phyloP scores from a whole-genome alignment of 1,140 invertebrate species.

The Anthonomus grandis region DNA sequence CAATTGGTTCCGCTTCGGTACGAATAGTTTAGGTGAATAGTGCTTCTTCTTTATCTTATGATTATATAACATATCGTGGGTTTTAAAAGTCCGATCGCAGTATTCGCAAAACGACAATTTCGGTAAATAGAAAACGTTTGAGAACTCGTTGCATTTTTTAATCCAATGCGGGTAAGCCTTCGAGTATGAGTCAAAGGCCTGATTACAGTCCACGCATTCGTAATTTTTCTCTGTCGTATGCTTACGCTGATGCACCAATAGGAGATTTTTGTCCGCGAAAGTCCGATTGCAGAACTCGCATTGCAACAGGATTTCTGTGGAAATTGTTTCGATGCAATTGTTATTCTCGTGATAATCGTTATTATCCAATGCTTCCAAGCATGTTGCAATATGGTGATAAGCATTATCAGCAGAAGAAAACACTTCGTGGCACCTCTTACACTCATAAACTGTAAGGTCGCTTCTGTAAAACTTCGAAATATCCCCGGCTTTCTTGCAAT shows the following conservation, averaged over 20 bases:
- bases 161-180: slow-evolving; percentile 54
- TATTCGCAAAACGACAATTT: slow-evolving; percentile 48
- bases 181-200: slow-evolving; percentile 51
- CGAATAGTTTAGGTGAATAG: slow-evolving; percentile 39
- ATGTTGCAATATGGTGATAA: slow-evolving; percentile 34
- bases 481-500: slow-evolving; percentile 47
- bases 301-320: slow-evolving; percentile 52
- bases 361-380: slow-evolving; percentile 10
- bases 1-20: slow-evolving; percentile 7
- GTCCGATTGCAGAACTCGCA: slow-evolving; percentile 59
- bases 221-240: slow-evolving; percentile 55
- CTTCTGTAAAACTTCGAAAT: slow-evolving; percentile 47
- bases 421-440: slow-evolving; percentile 45
- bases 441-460: slow-evolving; percentile 47
- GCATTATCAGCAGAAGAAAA: slow-evolving; percentile 37
- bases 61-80: slow-evolving; percentile 46
- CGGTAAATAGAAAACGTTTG: slow-evolving; percentile 45
- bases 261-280: slow-evolving; percentile 51
- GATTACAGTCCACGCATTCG: slow-evolving; percentile 54
- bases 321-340: slow-evolving; percentile 38
- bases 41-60: slow-evolving; percentile 49
- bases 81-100: slow-evolving; percentile 47
- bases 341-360: neutral
- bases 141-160: slow-evolving; percentile 53
- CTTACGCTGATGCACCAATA: slow-evolving; percentile 51